Conservation (phyloP, 53 echinoderm and acorn worm species). For the Echinarachnius parma region DNA sequence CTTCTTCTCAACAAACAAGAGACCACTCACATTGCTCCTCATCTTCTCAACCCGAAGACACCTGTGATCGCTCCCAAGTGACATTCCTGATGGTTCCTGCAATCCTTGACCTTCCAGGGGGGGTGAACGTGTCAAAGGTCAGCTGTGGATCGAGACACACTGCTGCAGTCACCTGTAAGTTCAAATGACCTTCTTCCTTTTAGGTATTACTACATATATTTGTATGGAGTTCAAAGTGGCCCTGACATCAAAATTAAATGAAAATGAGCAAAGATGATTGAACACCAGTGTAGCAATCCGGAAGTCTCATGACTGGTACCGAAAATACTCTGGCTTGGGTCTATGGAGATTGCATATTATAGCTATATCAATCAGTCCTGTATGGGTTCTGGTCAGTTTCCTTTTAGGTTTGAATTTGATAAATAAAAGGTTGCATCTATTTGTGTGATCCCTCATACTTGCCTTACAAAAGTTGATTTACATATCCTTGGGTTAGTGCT, state of each 20-base stretch:
- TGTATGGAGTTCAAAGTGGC: not conserved
- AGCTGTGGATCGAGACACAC: slow-evolving; percentile 95
- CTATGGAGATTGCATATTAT: no score
- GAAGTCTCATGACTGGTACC: no score
- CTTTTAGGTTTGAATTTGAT: no score
- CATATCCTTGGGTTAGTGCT: no score
- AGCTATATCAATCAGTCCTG: no score
- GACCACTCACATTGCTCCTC: not conserved
- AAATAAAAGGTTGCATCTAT: no score
- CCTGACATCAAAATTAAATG: not conserved
- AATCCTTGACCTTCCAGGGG: slow-evolving; percentile 73
- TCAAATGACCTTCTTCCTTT: no score
- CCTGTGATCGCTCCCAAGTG: not conserved
- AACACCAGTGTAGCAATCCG: no score
- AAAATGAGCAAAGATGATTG: not conserved
- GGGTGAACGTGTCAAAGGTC: slow-evolving; percentile 67
- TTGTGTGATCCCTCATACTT: no score
- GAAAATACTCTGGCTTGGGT: no score
- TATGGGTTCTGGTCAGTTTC: no score
- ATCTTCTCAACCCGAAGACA: not conserved
- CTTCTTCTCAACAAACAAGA: not conserved
- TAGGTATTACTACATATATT: not conserved
- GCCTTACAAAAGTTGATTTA: no score
- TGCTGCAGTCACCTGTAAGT: slow-evolving; percentile 75
- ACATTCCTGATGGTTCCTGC: slow-evolving; percentile 57